Conservation (phyloP, 2,888 invertebrate species). For the Unio delphinus region DNA sequence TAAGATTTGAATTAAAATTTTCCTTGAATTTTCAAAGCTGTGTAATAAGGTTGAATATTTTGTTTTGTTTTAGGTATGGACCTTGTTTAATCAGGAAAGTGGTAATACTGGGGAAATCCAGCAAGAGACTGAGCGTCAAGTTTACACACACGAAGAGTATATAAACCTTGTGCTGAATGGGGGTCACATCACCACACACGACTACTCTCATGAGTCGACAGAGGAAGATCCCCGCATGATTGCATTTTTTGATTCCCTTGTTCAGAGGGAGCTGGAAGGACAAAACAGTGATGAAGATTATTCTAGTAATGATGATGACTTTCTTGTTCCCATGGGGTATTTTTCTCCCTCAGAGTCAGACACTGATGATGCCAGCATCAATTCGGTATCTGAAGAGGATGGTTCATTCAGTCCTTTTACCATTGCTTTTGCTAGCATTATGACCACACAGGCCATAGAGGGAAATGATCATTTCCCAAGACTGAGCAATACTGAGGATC, state of each 20-base stretch:
- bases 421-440: constrained; percentile 57
- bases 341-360: constrained; percentile 41
- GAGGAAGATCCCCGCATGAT: constrained; percentile 95
- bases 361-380: constrained; percentile 17
- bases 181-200: constrained; percentile 83
- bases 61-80: constrained; percentile 80
- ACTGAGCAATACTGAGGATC: constrained; percentile 24
- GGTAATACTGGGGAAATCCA: constrained; percentile 56
- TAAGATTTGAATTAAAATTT: too few species aligned
- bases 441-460: constrained; percentile 47
- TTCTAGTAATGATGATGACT: constrained; percentile 52
- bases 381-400: constrained; percentile 18
- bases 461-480: constrained; percentile 28
- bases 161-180: constrained; percentile 85
- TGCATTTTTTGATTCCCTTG: constrained; percentile 95
- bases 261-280: constrained; percentile 90
- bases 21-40: neutral
- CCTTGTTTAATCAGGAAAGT: constrained; percentile 79
- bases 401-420: constrained; percentile 51
- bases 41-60: neutral
- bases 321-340: constrained; percentile 51
- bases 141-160: constrained; percentile 79
- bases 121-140: constrained; percentile 48
- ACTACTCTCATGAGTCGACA: constrained; percentile 89
- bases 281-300: constrained; percentile 59